Percentiles rank a stretch among this genome's conserved stretches.
Evolutionary conservation across 2,888 invertebrate species (phyloP).

Genomic region (Agriotes lineatus): DNA sequence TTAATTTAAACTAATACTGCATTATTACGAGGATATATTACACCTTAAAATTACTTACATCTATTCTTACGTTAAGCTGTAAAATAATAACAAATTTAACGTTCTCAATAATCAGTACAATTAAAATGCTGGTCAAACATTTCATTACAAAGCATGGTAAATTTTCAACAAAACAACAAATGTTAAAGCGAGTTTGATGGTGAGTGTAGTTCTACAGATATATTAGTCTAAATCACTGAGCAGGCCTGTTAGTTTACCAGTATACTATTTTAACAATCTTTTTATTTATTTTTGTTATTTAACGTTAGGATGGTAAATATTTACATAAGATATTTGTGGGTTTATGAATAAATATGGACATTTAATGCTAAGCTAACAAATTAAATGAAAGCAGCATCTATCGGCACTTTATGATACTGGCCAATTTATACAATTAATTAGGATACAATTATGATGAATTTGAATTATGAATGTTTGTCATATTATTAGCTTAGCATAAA

Average conservation of each 20-base stretch:
- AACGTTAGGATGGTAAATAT: too few species aligned
- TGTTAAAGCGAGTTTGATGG: too few species aligned
- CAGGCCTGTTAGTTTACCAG: too few species aligned
- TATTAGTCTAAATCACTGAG: too few species aligned
- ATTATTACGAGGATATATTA: constrained; percentile 25
- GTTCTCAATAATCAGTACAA: constrained; percentile 19
- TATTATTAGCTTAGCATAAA: too few species aligned
- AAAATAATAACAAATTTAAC: constrained; percentile 18
- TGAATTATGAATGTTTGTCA: background rate
- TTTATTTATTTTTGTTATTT: too few species aligned
- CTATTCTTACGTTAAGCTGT: background rate
- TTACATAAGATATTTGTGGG: too few species aligned
- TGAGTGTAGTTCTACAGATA: too few species aligned
- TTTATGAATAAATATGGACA: background rate
- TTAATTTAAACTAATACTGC: constrained; percentile 20
- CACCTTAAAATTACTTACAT: constrained; percentile 14
- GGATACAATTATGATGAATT: background rate
- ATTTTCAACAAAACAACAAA: background rate
- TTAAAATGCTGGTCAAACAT: constrained; percentile 12
- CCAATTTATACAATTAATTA: background rate
- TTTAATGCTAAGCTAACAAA: background rate
- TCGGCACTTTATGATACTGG: too few species aligned
- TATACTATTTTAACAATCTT: too few species aligned
- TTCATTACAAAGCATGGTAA: background rate
- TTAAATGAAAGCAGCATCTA: background rate